Evolutionary conservation across 2,113 vertebrate species (phyloP).

Genomic region (Nibea albiflora): DNA sequence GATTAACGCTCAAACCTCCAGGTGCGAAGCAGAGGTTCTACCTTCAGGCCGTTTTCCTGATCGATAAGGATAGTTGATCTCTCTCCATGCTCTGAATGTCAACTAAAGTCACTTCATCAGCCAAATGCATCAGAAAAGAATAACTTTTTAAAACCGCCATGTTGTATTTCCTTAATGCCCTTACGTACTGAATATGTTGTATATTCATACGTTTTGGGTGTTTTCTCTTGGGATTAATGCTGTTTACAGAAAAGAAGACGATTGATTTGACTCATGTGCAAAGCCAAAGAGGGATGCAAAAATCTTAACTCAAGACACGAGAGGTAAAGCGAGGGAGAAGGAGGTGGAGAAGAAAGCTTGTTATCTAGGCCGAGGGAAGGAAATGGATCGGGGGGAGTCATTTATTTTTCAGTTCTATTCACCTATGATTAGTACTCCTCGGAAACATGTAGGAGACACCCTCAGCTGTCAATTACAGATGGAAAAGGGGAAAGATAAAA

Average conservation of each 20-base stretch:
- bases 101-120: constrained; percentile 9
- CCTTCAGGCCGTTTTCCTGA: constrained; percentile 66
- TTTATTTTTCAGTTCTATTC: constrained; percentile 57
- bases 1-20: constrained; percentile 56
- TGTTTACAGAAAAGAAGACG: neutral
- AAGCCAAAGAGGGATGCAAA: constrained; percentile 34
- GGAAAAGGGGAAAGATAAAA: constrained; percentile 36
- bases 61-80: constrained; percentile 61
- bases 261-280: constrained; percentile 27
- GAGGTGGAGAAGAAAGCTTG: constrained; percentile 21
- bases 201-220: neutral
- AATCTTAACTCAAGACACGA: constrained; percentile 37
- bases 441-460: constrained; percentile 43
- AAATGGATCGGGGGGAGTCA: constrained; percentile 31
- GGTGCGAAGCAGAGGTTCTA: constrained; percentile 33
- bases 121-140: neutral
- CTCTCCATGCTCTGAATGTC: constrained; percentile 43
- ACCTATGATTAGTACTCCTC: constrained; percentile 51
- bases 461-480: constrained; percentile 43
- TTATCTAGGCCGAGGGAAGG: constrained; percentile 14
- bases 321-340: constrained; percentile 6
- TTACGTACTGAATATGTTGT: neutral
- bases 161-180: neutral
- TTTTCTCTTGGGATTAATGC: constrained; percentile 28
- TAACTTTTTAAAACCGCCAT: neutral